Evolutionary conservation across 1,140 invertebrate genomes (phyloP), one percentile per base, ranked within the genome.

Genomic region (Drosophila lacteicornis): DNA sequence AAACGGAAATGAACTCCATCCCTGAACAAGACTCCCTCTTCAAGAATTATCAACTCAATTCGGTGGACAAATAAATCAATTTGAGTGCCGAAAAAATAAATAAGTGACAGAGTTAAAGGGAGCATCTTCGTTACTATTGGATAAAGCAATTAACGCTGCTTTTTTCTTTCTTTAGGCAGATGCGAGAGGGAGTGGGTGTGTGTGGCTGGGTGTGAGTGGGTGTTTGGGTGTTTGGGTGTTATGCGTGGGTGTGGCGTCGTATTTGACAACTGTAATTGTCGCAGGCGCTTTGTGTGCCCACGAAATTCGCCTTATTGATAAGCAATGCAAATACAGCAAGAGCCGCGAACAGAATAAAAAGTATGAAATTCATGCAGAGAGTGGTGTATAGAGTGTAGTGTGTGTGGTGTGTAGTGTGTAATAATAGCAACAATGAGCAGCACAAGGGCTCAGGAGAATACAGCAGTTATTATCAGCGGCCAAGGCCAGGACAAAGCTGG

Each of bases 201-300:
- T 22, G 59, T 33, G 61, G 58, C 25, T 60, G 61, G 13, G 49
- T 53, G 42, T 22, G 50, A 17, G 57, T 62, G 58, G 42, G 42
- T 30, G 50, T 65, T 33, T 62, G 58, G 42, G 42, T 30, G 50
- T 65, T 33, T 12, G 67, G 56, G 56, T 27, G 27, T 17, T 19
- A 15, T 15, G 36, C 38, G 65, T 66, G 51, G 25, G 63, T 51
- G 65, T 70, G 63, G 46, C 43, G 58, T 71, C 43, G 60, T 84
- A 79, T 85, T 90, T 90, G 75, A 90, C 81, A 90, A 76, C 67
- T 90, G 85, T 90, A 90, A 90, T 85, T 90, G 82, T 85, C 55
- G 67, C 73, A 59, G 45, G 51, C 62, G 63, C 40, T 63, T 68
- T 87, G 65, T 86, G 43, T 79, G 60, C 60, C 42, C 70, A 79